Evolutionary conservation across 2,113 vertebrate genomes (phyloP).

Genomic region (Mellivora capensis): DNA sequence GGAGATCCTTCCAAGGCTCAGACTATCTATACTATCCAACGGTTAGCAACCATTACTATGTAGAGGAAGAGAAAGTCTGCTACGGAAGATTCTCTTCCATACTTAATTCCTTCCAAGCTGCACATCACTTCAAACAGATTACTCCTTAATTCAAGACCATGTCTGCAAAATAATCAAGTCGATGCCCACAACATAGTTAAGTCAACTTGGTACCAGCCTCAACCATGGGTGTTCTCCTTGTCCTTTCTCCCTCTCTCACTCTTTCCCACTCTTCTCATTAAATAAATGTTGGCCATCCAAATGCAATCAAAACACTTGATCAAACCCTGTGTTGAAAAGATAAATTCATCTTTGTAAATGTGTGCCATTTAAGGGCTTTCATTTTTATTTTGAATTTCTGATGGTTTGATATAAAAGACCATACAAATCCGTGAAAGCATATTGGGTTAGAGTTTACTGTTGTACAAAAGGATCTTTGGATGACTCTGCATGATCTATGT

Average conservation of each 20-base stretch:
- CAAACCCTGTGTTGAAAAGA: background rate
- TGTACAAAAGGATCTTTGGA: constrained; percentile 22
- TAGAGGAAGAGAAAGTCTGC: background rate
- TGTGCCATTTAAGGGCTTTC: background rate
- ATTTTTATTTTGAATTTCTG: constrained; percentile 31
- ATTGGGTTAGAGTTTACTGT: background rate
- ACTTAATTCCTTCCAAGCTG: background rate
- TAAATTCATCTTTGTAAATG: background rate
- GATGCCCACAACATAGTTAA: background rate
- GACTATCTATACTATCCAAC: background rate
- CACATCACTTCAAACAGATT: background rate
- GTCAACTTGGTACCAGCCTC: background rate
- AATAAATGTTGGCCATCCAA: background rate
- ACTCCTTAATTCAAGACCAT: background rate
- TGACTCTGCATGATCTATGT: background rate
- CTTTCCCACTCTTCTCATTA: background rate
- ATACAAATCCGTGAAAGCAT: background rate
- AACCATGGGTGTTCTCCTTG: background rate
- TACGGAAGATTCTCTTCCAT: background rate
- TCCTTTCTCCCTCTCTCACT: background rate
- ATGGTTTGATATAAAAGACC: background rate
- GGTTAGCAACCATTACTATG: background rate
- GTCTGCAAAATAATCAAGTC: constrained; percentile 9
- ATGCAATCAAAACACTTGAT: background rate
- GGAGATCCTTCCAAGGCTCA: background rate